These are phyloP conservation scores for Gulo gulo DNA, from an alignment of 2,113 vertebrate genomes.

Conservation along the genomic window DNA sequence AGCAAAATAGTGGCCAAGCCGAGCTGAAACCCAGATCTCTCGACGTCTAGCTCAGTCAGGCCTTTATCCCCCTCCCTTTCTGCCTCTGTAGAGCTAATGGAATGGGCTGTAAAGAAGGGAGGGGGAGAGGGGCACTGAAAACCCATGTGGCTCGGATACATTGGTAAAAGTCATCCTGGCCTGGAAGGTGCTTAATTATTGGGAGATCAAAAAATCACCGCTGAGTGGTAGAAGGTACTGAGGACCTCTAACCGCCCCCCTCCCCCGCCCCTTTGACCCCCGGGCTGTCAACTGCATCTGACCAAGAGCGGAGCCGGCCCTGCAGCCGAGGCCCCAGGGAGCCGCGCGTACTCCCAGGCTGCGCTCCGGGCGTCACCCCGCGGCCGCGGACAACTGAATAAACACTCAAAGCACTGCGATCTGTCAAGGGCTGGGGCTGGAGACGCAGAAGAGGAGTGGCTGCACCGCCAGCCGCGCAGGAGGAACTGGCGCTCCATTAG, in stretches of 20 bases:
- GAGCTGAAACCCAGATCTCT: neutral
- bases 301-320: neutral
- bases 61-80: neutral
- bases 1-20: neutral
- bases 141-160: neutral
- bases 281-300: slow-evolving; percentile 35
- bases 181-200: slow-evolving; percentile 14
- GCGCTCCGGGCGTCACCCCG: slow-evolving; percentile 72
- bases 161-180: neutral
- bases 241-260: slow-evolving; percentile 40
- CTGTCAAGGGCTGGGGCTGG: slow-evolving; percentile 69
- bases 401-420: slow-evolving; percentile 73
- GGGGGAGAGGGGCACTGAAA: neutral
- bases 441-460: slow-evolving; percentile 56
- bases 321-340: slow-evolving; percentile 66
- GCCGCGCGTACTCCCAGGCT: slow-evolving; percentile 36
- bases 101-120: neutral
- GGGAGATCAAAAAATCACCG: slow-evolving; percentile 45
- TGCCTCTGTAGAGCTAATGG: neutral
- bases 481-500: slow-evolving; percentile 4
- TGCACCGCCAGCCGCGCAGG: slow-evolving; percentile 46
- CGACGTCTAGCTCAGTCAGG: accelerated
- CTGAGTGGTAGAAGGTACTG: neutral
- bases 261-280: neutral
- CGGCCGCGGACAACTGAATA: slow-evolving; percentile 78